Base-by-base conservation (phyloP, 2,113 vertebrate genomes). In the Carettochelys insculpta region DNA sequence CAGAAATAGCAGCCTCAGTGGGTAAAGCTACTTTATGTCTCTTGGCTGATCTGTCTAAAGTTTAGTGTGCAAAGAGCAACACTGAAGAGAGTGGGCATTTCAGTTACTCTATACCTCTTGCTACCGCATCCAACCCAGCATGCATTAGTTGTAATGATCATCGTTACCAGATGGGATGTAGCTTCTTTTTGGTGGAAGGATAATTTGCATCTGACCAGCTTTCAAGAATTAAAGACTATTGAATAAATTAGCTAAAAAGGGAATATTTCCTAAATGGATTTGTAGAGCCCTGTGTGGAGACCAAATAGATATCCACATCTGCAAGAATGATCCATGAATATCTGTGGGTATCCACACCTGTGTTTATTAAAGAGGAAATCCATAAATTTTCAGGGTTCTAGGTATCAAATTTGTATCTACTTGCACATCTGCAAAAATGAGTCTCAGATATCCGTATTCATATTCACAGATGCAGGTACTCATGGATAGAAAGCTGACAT, bases 141-240 rank as follows among this genome's bases (percentile, higher is more conserved):
- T 65, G 31, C n/a, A n/a, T 12, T 2, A 34, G 0, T 5, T 34
- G 11, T 48, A 52, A 29, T 7, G n/a, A 16, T 43, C 16, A 19
- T 68, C 31, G 5, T 34, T 61, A 50, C 1, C 3, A 65, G 3
- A 82, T 1, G 0, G 3, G 45, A 3, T 45, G 24, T 53, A 17
- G 10, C 20, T 20, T 19, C 11, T 6, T 3, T 54, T 65, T 61
- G 43, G 9, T 77, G n/a, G 9, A 56, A 29, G 5, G 3, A 20
- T 11, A 45, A n/a, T 34, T 78, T 90, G 1, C 51, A 29, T 19
- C 73, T 0, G 76, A 0, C 2, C 77, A 58, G 34, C 17, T 65
- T 80, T 19, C 52, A 3, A 77, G 12, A 38, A 14, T 19, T 38
- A 75, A 56, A 54, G 6, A 52, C 47, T 54, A 5, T 73, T 83